phyloP scores from a whole-genome alignment of 2,113 vertebrate genomes.

The Lynx canadensis region DNA sequence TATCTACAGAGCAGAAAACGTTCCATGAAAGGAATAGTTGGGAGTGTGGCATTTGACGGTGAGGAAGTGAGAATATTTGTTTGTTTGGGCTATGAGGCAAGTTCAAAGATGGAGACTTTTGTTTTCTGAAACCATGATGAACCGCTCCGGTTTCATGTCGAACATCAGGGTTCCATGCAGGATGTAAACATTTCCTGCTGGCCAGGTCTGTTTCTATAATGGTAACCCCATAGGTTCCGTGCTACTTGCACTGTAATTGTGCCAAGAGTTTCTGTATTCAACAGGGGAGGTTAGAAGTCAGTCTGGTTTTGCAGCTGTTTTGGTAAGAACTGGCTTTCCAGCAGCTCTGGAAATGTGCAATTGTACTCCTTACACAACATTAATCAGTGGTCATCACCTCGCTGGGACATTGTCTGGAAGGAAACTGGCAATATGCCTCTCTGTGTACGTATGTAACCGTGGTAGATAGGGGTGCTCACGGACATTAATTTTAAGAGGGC shows the following conservation, averaged over 20 bases:
- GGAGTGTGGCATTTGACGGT: not conserved
- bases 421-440: not conserved
- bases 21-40: constrained; percentile 37
- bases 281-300: constrained; percentile 85
- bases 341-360: constrained; percentile 68
- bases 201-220: constrained; percentile 84
- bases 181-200: constrained; percentile 84
- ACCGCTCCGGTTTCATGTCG: constrained; percentile 68
- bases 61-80: constrained; percentile 55
- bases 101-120: constrained; percentile 65
- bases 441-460: not conserved
- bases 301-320: constrained; percentile 84
- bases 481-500: not conserved
- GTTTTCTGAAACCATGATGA: constrained; percentile 63
- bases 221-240: constrained; percentile 79
- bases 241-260: constrained; percentile 79
- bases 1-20: not conserved
- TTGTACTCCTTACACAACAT: constrained; percentile 67
- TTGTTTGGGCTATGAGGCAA: constrained; percentile 58
- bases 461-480: not conserved
- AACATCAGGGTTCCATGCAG: constrained; percentile 76
- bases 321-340: constrained; percentile 79
- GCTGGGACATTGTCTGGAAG: not conserved
- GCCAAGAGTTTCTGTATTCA: constrained; percentile 84
- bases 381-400: constrained; percentile 74